Evolutionary conservation across 2,113 vertebrate species (phyloP).

Genomic region (Ardeotis arabs): DNA sequence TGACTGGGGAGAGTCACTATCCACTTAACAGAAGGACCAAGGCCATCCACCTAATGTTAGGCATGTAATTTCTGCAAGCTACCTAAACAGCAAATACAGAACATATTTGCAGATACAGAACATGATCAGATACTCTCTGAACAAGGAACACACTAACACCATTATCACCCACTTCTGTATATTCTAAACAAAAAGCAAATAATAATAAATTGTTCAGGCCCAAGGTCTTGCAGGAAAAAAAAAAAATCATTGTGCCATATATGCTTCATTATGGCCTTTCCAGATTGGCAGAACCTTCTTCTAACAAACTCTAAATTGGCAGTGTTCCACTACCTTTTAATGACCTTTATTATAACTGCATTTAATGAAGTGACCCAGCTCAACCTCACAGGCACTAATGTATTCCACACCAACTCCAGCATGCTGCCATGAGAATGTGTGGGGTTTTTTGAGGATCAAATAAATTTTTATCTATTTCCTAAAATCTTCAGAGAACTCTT

Average conservation of each 20-base stretch:
- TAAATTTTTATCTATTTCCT: constrained; percentile 5
- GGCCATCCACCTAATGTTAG: background rate
- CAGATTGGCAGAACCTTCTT: background rate
- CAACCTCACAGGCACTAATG: background rate
- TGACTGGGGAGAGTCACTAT: background rate
- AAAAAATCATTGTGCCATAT: background rate
- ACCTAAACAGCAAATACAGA: background rate
- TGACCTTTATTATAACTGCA: background rate
- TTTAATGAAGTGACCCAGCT: background rate
- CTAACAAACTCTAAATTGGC: background rate
- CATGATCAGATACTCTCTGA: background rate
- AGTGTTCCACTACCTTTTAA: background rate
- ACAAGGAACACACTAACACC: background rate
- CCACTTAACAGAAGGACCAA: background rate
- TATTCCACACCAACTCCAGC: background rate
- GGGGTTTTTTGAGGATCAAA: background rate
- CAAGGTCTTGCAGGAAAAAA: accelerated
- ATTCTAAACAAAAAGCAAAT: background rate
- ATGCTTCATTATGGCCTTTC: background rate
- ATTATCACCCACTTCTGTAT: background rate
- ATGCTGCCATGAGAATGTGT: background rate
- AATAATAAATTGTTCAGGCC: background rate
- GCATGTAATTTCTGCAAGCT: background rate
- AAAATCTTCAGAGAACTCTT: background rate
- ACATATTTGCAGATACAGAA: background rate